Conservation (phyloP, 2,797 vertebrate genomes). For the Hydrophis major region DNA sequence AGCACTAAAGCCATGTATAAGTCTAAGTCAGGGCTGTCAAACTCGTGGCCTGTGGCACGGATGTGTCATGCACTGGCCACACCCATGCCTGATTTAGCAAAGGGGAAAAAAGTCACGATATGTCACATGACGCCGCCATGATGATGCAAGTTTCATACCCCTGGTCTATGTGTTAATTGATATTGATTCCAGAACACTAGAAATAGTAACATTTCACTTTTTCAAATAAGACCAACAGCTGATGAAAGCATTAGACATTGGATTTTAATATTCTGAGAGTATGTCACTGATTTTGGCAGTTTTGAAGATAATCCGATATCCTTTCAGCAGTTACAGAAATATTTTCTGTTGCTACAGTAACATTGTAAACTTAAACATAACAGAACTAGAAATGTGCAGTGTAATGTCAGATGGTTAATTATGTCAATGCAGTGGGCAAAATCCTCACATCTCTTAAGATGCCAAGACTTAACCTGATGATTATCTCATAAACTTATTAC, state of each 20-base stretch:
- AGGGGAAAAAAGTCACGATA: too few relatives aligned
- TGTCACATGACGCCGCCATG: too few relatives aligned
- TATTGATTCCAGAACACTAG: conserved; percentile 13
- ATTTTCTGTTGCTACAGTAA: conserved; percentile 14
- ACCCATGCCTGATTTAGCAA: too few relatives aligned
- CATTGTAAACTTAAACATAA: conserved; percentile 9
- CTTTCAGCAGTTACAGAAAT: conserved; percentile 23
- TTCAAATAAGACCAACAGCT: conserved; percentile 44
- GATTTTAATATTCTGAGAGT: conserved; percentile 44
- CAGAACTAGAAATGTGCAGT: conserved; percentile 12
- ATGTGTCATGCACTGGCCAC: too few relatives aligned
- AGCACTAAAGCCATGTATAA: too few relatives aligned
- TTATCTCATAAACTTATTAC: conserved; percentile 4
- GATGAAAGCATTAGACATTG: conserved; percentile 41
- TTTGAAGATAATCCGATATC: conserved; percentile 41
- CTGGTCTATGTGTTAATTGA: too few relatives aligned
- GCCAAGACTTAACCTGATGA: neutral
- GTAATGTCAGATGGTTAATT: conserved; percentile 19
- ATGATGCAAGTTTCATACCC: too few relatives aligned
- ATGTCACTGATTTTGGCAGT: conserved; percentile 30
- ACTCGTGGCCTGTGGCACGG: too few relatives aligned
- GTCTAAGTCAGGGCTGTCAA: too few relatives aligned
- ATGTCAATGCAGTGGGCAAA: conserved; percentile 16
- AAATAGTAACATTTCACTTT: conserved; percentile 42
- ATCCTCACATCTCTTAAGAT: conserved; percentile 29